These are phyloP conservation scores for Drosophila barbarae DNA, from an alignment of 2,888 invertebrate species.

Conservation along the genomic window DNA sequence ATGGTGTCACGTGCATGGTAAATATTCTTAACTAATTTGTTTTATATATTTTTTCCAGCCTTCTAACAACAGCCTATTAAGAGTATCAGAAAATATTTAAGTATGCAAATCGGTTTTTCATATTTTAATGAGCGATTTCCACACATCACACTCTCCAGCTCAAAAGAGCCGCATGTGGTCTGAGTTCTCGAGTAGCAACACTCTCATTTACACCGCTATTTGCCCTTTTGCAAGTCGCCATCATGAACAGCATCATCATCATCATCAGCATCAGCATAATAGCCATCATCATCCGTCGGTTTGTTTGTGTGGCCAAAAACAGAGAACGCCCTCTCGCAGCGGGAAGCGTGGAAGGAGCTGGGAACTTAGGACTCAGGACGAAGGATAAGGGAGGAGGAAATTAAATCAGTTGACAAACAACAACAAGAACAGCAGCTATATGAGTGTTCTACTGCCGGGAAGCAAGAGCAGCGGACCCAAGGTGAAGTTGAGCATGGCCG, in stretches of 20 bases:
- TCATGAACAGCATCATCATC: constrained; percentile 5
- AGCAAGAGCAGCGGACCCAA: constrained; percentile 25
- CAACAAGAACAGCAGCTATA: constrained; percentile 43
- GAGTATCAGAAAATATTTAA: constrained; percentile 14
- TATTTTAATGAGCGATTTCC: constrained; percentile 60
- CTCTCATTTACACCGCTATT: constrained; percentile 46
- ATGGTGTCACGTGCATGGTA: constrained; percentile 10
- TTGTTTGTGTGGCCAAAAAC: constrained; percentile 65
- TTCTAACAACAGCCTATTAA: background rate
- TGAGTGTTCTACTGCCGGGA: constrained; percentile 6
- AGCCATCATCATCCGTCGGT: constrained; percentile 37
- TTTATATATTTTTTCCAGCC: constrained; percentile 4
- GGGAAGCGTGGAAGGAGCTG: constrained; percentile 32
- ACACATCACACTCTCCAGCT: constrained; percentile 44
- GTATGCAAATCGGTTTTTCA: constrained; percentile 46
- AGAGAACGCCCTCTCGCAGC: constrained; percentile 67
- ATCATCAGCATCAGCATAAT: constrained; percentile 17
- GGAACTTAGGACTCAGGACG: constrained; percentile 2
- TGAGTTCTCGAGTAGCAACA: constrained; percentile 46
- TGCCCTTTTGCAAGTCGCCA: constrained; percentile 64
- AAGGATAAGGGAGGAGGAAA: constrained; percentile 55
- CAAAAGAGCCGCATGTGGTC: constrained; percentile 67
- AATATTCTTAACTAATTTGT: background rate
- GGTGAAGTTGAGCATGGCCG: constrained; percentile 47
- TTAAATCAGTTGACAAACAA: constrained; percentile 75